Evolutionary conservation across 1,140 invertebrate species (phyloP), one percentile per base, ranked within the genome.

Genomic region (Drosophila busckii): DNA sequence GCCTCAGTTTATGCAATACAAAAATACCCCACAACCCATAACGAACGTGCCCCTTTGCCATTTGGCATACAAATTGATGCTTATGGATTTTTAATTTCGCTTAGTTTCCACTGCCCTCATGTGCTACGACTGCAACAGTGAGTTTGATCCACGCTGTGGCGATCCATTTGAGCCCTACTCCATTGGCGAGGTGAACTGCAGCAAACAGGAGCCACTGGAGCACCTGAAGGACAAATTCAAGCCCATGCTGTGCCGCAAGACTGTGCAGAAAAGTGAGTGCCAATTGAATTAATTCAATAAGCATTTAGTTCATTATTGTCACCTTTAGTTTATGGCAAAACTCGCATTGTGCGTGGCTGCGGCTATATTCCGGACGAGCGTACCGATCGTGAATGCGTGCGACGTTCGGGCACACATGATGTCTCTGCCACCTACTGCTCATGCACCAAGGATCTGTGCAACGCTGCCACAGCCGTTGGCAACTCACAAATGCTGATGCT

Each of bases 81-180:
- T 46, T 34, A 46, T 46, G 12, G 5, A 46, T 46, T 13, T n/a
- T n/a, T n/a, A 19, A 34, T 46, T 49, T 17, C 44, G 9, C 6
- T 75, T 87, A 92, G 91, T 90, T 38, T 65, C 88, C 25, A 84
- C 76, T 63, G 85, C 80, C 59, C 54, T 87, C 4, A 87, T 85
- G 67, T 96, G 95, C 83, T 96, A 95, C 73, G 91, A 95, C 61
- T 96, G 95, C 88, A 96, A 96, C 88, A 95, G 94, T 40, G 91
- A 91, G 32, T 95, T 92, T 70, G 95, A 96, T 88, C 93, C 93
- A 12, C 90, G 94, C 67, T 96, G 95, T 75, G 95, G 93, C 2
- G 93, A 96, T 78, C 93, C 94, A 2, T 96, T 97, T 75, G 92
- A 95, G 80, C 88, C 92, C 0, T 94, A 93, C 86, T 94, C 92